Evolutionary conservation across 2,888 invertebrate species (phyloP).

Genomic region (Lottia gigantea): DNA sequence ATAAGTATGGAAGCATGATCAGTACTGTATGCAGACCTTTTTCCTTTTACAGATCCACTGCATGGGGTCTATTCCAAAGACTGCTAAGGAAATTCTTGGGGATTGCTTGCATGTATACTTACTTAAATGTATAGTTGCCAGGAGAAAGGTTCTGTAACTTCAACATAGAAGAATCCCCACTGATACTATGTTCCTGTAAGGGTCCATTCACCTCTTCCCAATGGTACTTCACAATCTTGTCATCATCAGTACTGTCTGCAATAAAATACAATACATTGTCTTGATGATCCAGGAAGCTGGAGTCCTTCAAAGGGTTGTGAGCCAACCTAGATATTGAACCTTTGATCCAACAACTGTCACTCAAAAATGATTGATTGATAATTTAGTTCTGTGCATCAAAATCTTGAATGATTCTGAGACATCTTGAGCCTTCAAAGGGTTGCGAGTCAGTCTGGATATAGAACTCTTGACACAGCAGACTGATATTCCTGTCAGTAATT

Average conservation of each 20-base stretch:
- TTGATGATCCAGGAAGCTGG: too few species aligned
- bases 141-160: constrained; percentile 87
- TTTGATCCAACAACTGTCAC: too few species aligned
- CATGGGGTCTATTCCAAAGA: too few species aligned
- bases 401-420: too few species aligned
- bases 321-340: too few species aligned
- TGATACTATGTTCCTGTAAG: constrained; percentile 74
- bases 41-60: too few species aligned
- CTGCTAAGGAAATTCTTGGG: too few species aligned
- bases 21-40: neutral
- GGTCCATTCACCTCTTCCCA: constrained; percentile 94
- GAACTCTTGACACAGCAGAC: neutral
- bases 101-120: constrained; percentile 27
- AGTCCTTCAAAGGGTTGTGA: too few species aligned
- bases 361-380: neutral
- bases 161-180: constrained; percentile 80
- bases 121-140: constrained; percentile 73
- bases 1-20: neutral
- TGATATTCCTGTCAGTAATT: neutral
- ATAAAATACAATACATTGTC: constrained; percentile 16
- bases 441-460: neutral
- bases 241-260: constrained; percentile 80
- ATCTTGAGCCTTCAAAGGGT: neutral
- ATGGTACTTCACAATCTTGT: constrained; percentile 86
- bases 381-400: too few species aligned